Evolutionary conservation across 2,888 invertebrate species (phyloP).

Genomic region (Cylindroiulus punctatus): DNA sequence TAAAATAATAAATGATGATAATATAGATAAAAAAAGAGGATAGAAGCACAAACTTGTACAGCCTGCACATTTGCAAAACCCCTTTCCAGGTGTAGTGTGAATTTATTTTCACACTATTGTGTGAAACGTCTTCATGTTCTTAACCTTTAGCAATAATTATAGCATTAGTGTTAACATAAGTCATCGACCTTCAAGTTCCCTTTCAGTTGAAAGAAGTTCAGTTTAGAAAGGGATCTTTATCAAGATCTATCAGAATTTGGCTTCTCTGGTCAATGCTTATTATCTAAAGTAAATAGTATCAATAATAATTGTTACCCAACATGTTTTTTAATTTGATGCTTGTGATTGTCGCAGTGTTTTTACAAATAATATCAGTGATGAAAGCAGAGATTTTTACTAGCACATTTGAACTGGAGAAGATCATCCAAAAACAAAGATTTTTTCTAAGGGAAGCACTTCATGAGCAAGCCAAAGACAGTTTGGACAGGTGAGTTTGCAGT

Average conservation of each 20-base stretch:
- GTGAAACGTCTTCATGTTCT: not conserved
- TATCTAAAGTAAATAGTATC: too few species aligned
- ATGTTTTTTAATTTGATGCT: not conserved
- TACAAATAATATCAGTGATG: not conserved
- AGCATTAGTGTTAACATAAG: not conserved
- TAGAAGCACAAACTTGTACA: not conserved
- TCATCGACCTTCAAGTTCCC: not conserved
- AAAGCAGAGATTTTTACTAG: slow-evolving; percentile 11
- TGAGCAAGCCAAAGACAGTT: not conserved
- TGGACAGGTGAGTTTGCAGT: not conserved
- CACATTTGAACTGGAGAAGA: slow-evolving; percentile 1
- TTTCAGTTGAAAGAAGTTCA: too few species aligned
- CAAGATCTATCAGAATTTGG: not conserved
- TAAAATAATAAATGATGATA: not conserved
- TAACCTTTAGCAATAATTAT: slow-evolving; percentile 12
- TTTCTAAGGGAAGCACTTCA: not conserved
- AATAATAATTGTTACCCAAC: not conserved
- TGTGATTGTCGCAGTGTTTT: not conserved
- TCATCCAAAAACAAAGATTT: not conserved
- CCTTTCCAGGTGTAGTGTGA: not conserved
- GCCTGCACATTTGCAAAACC: too few species aligned
- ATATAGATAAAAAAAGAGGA: not conserved
- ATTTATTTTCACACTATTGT: not conserved
- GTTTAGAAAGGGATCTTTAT: too few species aligned
- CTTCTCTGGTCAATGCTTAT: not conserved